phyloP scores from a whole-genome alignment of 2,113 vertebrate genomes.

The Bufo bufo region DNA sequence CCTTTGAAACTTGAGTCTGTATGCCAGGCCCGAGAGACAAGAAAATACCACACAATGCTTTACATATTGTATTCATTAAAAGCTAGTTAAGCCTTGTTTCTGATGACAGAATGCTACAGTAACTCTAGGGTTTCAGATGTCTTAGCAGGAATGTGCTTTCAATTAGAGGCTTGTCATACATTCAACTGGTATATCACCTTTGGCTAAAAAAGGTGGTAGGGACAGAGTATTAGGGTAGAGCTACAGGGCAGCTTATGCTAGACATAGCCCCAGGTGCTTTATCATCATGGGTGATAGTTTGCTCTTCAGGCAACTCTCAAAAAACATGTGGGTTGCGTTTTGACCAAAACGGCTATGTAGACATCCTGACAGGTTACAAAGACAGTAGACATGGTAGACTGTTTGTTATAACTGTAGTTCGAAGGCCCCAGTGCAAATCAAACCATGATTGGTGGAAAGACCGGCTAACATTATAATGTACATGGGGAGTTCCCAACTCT shows the following conservation, averaged over 20 bases:
- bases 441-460: too few relatives aligned
- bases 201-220: not conserved
- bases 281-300: not conserved
- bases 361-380: not conserved
- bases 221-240: not conserved
- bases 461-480: too few relatives aligned
- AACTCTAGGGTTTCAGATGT: constrained; percentile 25
- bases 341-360: not conserved
- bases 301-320: not conserved
- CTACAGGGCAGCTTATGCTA: not conserved
- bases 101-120: constrained; percentile 39
- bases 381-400: not conserved
- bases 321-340: not conserved
- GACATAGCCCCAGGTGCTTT: not conserved
- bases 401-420: not conserved
- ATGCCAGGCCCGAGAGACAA: not conserved
- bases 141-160: not conserved
- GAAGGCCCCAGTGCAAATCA: too few relatives aligned
- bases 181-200: not conserved
- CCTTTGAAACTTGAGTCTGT: constrained; percentile 25
- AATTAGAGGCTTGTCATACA: constrained; percentile 19
- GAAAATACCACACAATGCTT: not conserved
- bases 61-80: constrained; percentile 42
- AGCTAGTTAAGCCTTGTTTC: not conserved
- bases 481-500: too few relatives aligned